Base-by-base conservation (phyloP, 2,113 vertebrate species). In the Lepidothrix coronata region DNA sequence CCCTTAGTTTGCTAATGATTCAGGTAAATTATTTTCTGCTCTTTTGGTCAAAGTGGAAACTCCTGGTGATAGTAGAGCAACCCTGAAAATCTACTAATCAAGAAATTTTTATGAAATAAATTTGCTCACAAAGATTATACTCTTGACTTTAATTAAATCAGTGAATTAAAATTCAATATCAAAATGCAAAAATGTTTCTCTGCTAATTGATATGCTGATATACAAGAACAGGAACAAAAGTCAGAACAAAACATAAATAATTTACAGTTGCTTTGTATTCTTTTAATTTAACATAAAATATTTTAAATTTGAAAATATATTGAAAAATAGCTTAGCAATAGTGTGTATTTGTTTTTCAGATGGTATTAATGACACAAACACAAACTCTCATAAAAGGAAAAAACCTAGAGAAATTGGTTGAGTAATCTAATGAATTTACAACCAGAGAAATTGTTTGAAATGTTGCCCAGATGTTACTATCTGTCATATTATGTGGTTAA, bases 101-200 rank as follows among this genome's bases (percentile, higher is more conserved):
- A 88, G 41, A 6, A 27, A 39, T 66, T 91, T 71, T 85, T 88
- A 85, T 52, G 23, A 89, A 91, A 83, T 58, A 93, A 88, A 79
- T 83, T 91, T 55, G 19, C 48, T 95, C 27, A 88, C 21, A 75
- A 89, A 37, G 21, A 80, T 88, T 91, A 88, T 43, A 71, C 39
- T 83, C 35, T 44, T 66, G 31, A 52, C 23, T 93, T 82, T 85
- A 95, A 96, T 94, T 89, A 91, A 93, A 83, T 74, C 67, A 74
- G 18, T 39, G 21, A 88, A 95, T 83, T 74, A 90, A 86, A 92
- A 61, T 21, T 77, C 55, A 74, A 15, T 25, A 74, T 25, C 39
- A 88, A 96, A 94, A 96, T 80, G 58, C 14, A 96, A 62, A n/a
- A 89, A 77, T 37, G 39, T 73, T 90, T 35, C 72, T 85, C 30